Evolutionary conservation across 1,140 invertebrate genomes (phyloP).

Genomic region (Brachionus angularis): DNA sequence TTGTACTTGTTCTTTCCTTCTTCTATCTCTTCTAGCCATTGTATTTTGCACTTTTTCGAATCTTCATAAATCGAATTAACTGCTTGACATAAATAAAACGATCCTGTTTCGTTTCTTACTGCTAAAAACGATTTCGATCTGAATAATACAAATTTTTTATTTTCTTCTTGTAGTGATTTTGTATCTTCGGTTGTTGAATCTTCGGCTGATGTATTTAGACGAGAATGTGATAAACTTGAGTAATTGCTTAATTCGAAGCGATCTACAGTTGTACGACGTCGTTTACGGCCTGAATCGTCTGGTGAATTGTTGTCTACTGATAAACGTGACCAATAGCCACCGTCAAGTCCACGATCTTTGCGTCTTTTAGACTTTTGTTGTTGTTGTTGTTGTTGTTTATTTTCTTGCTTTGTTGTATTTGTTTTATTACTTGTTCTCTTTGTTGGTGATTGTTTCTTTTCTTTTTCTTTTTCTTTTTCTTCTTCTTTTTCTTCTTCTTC

Average conservation of each 20-base stretch:
- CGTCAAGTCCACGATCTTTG: slow-evolving; percentile 22
- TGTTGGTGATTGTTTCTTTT: background rate
- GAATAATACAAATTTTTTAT: slow-evolving; percentile 62
- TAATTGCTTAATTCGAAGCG: background rate
- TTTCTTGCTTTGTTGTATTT: background rate
- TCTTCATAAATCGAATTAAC: slow-evolving; percentile 83
- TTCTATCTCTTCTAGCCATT: slow-evolving; percentile 68
- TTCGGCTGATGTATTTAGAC: background rate
- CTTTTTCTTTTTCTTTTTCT: background rate
- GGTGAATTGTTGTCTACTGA: no score
- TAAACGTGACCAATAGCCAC: slow-evolving; percentile 20
- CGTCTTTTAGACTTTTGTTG: background rate
- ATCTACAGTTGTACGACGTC: background rate
- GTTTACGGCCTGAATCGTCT: slow-evolving; percentile 1
- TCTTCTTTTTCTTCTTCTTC: background rate
- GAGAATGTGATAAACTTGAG: background rate
- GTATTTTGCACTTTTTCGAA: slow-evolving; percentile 70
- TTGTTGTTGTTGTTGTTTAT: background rate
- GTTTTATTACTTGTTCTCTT: background rate
- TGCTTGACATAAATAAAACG: slow-evolving; percentile 83
- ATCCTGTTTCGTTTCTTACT: slow-evolving; percentile 74
- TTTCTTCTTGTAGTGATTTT: background rate
- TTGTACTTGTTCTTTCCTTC: slow-evolving; percentile 69
- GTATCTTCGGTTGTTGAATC: background rate
- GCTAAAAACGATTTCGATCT: slow-evolving; percentile 71